Evolutionary conservation across 2,888 invertebrate species (phyloP), one percentile per base, ranked within the genome.

Genomic region (Latheticus oryzae): DNA sequence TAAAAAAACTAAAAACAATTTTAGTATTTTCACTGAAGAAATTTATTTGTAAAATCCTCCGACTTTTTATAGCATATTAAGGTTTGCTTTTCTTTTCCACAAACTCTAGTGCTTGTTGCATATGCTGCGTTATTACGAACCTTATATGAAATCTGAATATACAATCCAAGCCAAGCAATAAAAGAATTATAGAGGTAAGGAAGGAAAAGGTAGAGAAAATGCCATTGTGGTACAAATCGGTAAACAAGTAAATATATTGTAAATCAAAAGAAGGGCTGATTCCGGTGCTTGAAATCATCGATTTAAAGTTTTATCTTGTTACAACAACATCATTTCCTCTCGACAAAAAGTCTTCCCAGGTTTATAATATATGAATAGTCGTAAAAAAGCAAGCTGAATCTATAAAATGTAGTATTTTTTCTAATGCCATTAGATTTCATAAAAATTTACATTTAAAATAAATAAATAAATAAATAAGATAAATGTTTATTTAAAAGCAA

Each of bases 171-270:
- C 7, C 26, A 7, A n/a, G 5, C 26, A 26, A 26, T 26, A 26
- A 26, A 26, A 26, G 26, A 7, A 26, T 26, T 26, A 26, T 7
- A n/a, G 26, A 9, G n/a, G 8, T 3, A 3, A 3, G 8, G 5
- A 17, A 4, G 35, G 19, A 19, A 35, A 17, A 3, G 15, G 11
- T 5, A 1, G 5, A 7, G 26, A 26, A n/a, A 3, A 7, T 26
- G 26, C n/a, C 35, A 16, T 16, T 35, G 8, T 11, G 11, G 33
- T 5, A 13, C 7, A 16, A 2, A 5, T 35, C 19, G 17, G 28
- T 28, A 42, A 28, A 42, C 42, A 28, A 42, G n/a, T n/a, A n/a
- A 42, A 42, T 42, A 28, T 42, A 42, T 42, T 42, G 24, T 42
- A 42, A 42, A 28, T 42, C 42, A 26, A 11, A 17, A 17, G 28